phyloP scores from a whole-genome alignment of 2,113 vertebrate species.

The Chloropsis hardwickii region DNA sequence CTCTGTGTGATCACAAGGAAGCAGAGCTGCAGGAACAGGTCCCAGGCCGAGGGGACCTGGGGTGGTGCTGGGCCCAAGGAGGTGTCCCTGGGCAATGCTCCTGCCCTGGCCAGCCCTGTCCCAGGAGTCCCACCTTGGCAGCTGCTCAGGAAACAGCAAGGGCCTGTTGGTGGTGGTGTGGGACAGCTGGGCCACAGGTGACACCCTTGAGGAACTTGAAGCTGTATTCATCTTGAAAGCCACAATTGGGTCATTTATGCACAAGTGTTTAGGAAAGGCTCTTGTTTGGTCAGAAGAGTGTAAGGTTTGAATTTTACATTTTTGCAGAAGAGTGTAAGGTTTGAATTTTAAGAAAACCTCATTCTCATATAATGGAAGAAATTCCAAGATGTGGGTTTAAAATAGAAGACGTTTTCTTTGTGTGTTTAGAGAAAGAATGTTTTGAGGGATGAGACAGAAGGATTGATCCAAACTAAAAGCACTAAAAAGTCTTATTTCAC shows the following conservation, averaged over 20 bases:
- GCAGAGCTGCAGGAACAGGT: not conserved
- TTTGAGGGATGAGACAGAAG: not conserved
- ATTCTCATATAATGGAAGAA: not conserved
- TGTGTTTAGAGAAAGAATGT: not conserved
- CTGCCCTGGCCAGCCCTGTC: fast-evolving
- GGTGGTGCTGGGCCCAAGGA: fast-evolving
- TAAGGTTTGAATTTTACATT: not conserved
- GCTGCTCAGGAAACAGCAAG: not conserved
- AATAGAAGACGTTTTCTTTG: not conserved
- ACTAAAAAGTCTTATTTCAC: not conserved
- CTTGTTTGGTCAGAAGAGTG: not conserved
- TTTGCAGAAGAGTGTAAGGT: not conserved
- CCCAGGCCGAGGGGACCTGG: not conserved
- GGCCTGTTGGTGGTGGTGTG: fast-evolving
- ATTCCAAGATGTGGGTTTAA: not conserved
- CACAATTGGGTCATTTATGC: not conserved
- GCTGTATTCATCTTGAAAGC: not conserved
- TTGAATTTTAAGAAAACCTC: not conserved
- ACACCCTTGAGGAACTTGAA: not conserved
- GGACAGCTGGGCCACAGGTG: not conserved
- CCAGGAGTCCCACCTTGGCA: not conserved
- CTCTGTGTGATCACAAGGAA: fast-evolving
- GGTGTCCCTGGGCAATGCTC: not conserved
- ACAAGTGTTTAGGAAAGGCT: not conserved
- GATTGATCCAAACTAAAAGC: not conserved